These are phyloP conservation scores for Laticauda colubrina DNA, from an alignment of 2,113 vertebrate species.

Conservation along the genomic window DNA sequence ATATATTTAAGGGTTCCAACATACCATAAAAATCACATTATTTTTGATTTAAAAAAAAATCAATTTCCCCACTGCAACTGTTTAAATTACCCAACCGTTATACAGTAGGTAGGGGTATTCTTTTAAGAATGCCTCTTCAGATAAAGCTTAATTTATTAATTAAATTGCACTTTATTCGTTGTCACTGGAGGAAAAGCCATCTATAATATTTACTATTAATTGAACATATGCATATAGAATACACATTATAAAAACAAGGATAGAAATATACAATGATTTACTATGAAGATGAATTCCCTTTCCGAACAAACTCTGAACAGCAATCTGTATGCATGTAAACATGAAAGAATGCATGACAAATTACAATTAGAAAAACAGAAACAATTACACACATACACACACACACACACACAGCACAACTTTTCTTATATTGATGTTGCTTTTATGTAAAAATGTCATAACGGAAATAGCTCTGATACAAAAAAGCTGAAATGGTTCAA, in stretches of 20 bases:
- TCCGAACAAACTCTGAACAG: neutral
- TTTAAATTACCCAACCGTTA: neutral
- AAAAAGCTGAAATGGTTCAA: neutral
- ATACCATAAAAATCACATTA: neutral
- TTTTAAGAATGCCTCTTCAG: neutral
- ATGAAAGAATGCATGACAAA: neutral
- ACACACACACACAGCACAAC: neutral
- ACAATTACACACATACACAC: neutral
- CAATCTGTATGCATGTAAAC: neutral
- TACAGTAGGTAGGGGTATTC: neutral
- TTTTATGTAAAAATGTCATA: neutral
- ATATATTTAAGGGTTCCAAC: neutral
- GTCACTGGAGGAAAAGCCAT: neutral
- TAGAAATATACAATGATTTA: neutral
- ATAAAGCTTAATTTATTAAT: neutral
- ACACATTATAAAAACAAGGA: neutral
- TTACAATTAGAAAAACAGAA: neutral
- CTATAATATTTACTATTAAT: neutral
- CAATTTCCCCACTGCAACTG: neutral
- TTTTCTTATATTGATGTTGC: neutral
- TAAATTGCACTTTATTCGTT: neutral
- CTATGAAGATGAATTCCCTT: neutral
- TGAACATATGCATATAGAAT: neutral
- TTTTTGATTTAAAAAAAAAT: neutral
- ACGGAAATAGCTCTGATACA: neutral